phyloP scores from a whole-genome alignment of 2,797 vertebrate genomes.

The Tapirus indicus region DNA sequence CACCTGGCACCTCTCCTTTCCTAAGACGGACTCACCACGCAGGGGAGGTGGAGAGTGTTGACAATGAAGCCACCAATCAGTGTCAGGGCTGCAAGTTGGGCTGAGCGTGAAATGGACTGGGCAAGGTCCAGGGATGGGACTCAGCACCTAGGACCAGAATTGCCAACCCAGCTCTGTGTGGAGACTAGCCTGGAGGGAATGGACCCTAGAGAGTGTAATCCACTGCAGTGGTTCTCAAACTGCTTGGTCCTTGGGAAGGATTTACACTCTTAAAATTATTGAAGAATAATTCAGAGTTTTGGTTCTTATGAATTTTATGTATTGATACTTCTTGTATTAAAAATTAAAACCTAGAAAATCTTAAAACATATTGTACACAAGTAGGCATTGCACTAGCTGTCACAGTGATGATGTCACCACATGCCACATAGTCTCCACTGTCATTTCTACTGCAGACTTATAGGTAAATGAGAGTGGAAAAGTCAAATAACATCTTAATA shows the following conservation, averaged over 20 bases:
- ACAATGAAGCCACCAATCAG: background rate
- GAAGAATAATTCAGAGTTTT: background rate
- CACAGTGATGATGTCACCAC: background rate
- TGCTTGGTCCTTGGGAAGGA: background rate
- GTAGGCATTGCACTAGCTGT: background rate
- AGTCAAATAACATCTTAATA: background rate
- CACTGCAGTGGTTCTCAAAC: background rate
- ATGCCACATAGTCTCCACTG: background rate
- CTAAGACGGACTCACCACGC: background rate
- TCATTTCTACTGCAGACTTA: background rate
- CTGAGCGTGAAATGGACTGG: background rate
- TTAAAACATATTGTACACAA: background rate
- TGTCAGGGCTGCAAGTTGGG: background rate
- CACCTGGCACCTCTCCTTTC: background rate
- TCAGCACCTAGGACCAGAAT: background rate
- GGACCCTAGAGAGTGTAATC: too few species aligned
- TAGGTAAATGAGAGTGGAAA: background rate
- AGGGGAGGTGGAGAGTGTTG: background rate
- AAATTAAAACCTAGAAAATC: background rate
- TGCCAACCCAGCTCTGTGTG: background rate
- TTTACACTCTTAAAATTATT: background rate
- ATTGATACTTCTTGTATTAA: background rate
- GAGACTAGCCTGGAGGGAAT: background rate
- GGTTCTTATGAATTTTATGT: background rate
- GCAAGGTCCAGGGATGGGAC: background rate